Percentiles rank a stretch among this genome's conserved stretches.
Conservation (phyloP, 2,113 vertebrate genomes). For the Melanotaenia duboulayi region DNA sequence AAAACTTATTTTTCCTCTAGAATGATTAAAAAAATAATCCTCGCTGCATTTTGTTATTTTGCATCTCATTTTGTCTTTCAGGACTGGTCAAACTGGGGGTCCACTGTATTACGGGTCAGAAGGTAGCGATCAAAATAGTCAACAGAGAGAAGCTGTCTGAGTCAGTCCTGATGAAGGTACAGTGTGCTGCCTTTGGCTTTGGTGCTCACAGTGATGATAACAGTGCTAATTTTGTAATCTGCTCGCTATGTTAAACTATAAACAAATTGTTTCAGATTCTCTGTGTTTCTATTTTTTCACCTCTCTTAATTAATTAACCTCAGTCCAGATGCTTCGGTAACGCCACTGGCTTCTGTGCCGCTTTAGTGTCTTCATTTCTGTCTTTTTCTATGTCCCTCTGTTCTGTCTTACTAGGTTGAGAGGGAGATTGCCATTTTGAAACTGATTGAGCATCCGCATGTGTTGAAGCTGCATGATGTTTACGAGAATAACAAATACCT, state of each 20-base stretch:
- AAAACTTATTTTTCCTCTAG: too few relatives aligned
- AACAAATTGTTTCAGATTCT: conserved; percentile 16
- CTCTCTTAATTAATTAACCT: conserved; percentile 18
- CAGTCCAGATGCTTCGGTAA: conserved; percentile 6
- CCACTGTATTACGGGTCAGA: conserved; percentile 93
- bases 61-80: conserved; percentile 54
- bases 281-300: conserved; percentile 20
- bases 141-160: conserved; percentile 94
- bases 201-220: conserved; percentile 18
- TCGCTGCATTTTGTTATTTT: neutral
- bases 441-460: conserved; percentile 94
- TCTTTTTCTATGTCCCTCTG: conserved; percentile 22
- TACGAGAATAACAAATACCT: conserved; percentile 98
- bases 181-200: conserved; percentile 58
- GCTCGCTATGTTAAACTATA: neutral
- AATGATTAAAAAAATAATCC: too few relatives aligned
- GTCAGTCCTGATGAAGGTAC: conserved; percentile 93
- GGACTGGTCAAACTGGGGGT: conserved; percentile 93
- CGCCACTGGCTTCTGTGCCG: conserved; percentile 27
- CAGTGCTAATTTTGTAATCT: conserved; percentile 4
- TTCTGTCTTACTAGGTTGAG: conserved; percentile 85
- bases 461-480: conserved; percentile 94
- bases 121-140: conserved; percentile 95
- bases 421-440: conserved; percentile 95
- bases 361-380: conserved; percentile 27